Conservation (phyloP, 2,888 invertebrate species). For the Lamellibrachia columna region DNA sequence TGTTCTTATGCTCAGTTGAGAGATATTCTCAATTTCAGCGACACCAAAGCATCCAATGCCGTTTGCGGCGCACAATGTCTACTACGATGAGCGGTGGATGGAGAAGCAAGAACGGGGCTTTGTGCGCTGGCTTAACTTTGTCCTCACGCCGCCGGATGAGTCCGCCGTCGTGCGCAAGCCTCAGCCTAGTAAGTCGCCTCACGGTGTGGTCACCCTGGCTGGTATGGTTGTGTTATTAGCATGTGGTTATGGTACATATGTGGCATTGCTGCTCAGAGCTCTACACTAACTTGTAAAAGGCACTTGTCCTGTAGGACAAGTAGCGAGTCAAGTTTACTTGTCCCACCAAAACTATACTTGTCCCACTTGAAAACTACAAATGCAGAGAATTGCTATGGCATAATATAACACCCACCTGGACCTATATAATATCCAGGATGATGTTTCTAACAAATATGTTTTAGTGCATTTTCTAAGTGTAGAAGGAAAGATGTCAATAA, state of each 20-base stretch:
- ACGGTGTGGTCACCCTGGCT: neutral
- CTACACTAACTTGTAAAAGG: no score
- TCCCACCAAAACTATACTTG: no score
- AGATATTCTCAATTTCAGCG: slow-evolving; percentile 41
- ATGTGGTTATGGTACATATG: neutral
- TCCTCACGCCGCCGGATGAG: slow-evolving; percentile 63
- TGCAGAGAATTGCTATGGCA: no score
- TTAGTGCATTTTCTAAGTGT: no score
- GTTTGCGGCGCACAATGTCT: slow-evolving; percentile 66
- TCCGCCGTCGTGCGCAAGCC: slow-evolving; percentile 29
- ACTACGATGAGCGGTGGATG: slow-evolving; percentile 68
- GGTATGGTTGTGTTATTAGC: neutral
- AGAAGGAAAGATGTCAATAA: no score
- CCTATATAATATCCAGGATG: no score
- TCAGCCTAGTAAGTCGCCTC: slow-evolving; percentile 33
- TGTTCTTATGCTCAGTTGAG: neutral
- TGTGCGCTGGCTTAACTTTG: slow-evolving; percentile 67
- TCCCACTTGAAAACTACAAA: no score
- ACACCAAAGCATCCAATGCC: slow-evolving; percentile 63
- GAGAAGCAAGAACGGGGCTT: slow-evolving; percentile 68
- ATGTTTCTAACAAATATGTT: no score
- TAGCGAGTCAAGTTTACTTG: no score
- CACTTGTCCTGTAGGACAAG: no score
- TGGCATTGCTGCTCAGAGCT: no score
- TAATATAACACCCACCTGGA: no score